Evolutionary conservation across 2,888 invertebrate genomes (phyloP), one percentile per base, ranked within the genome.

Genomic region (Metopia argyrocephala): DNA sequence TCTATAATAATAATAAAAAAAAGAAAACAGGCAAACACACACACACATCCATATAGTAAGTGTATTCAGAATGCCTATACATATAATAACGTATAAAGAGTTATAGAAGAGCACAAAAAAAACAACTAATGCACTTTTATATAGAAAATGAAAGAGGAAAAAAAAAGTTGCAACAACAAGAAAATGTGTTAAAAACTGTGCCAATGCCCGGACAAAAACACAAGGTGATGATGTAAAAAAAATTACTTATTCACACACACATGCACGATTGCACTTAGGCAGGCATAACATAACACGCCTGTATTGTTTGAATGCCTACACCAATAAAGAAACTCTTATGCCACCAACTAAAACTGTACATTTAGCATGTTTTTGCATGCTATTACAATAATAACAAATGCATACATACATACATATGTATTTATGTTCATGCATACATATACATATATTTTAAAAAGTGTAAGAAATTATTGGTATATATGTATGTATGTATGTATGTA

Each of bases 171-270:
- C 27, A 9, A 52, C 25, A 48, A 15, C 27, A 66, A 54, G n/a
- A 62, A 64, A 21, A 21, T 70, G 61, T 57, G 48, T 61, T 78
- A n/a, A 82, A 88, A 88, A 88, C 86, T 88, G 85, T 88, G 89
- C 88, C 88, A 88, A 88, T 88, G 88, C 87, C 88, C 89, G 87
- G 89, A 87, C 88, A 85, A 87, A 86, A 86, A 85, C 87, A 87
- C 88, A 88, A 88, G 89, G 88, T 87, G 87, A 88, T 86, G 86
- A 76, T 80, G 76, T 80, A 76, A 76, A 78, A 69, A 74, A 69
- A 62, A 15, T 7, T n/a, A 38, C 28, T 5, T 45, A 31, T 31
- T 31, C 27, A 66, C 38, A 57, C 61, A 76, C 56, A 66, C 23
- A n/a, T 9, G 68, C 28, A 59, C n/a, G n/a, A n/a, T n/a, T n/a